Percentiles rank a stretch among this genome's conserved stretches.
Conservation (phyloP, 1,140 invertebrate species). For the Limonius californicus region DNA sequence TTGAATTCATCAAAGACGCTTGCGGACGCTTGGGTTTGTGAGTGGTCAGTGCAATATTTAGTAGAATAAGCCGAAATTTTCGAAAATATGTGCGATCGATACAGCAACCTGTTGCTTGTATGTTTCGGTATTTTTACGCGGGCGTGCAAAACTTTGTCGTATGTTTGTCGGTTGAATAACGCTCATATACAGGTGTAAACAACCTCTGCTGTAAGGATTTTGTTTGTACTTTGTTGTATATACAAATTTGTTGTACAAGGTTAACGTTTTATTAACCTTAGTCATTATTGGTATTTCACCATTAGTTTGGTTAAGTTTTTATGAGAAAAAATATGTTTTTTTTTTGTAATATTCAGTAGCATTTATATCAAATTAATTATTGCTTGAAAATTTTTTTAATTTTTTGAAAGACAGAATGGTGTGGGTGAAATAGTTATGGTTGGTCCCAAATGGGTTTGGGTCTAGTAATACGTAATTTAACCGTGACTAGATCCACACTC, state of each 20-base stretch:
- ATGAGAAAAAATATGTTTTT: background rate
- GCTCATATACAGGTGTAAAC: conserved; percentile 21
- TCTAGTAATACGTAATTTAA: conserved; percentile 62
- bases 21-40: conserved; percentile 18
- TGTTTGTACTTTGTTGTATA: conserved; percentile 8
- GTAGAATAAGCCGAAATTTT: background rate
- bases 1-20: conserved; percentile 42
- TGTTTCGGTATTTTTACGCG: background rate
- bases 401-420: too few relatives aligned
- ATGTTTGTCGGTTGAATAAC: conserved; percentile 18
- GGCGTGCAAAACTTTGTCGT: background rate
- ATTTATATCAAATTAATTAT: too few relatives aligned
- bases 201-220: conserved; percentile 18
- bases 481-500: conserved; percentile 88
- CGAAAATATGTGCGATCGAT: conserved; percentile 4
- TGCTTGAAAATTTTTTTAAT: too few relatives aligned
- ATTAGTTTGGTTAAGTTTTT: conserved; percentile 8
- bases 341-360: background rate
- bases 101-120: conserved; percentile 4
- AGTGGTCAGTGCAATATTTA: conserved; percentile 6
- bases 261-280: background rate
- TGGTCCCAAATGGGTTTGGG: conserved; percentile 58
- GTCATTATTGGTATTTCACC: background rate
- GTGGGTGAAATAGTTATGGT: conserved; percentile 11
- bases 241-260: conserved; percentile 7